Evolutionary conservation across 2,797 vertebrate genomes (phyloP).

Genomic region (Onychomys torridus): DNA sequence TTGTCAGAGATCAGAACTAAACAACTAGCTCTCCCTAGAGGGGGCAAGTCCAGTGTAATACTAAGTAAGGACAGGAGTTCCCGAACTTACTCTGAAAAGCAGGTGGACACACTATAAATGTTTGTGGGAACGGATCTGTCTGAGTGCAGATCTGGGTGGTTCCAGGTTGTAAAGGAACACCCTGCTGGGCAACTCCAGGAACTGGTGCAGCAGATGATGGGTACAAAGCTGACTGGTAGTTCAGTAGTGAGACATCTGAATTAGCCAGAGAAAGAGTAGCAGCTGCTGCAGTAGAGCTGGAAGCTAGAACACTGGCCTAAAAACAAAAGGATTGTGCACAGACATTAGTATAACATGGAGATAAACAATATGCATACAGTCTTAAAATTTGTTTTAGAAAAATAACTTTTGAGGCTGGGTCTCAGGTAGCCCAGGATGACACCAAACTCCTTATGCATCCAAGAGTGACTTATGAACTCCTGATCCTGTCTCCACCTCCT

Average conservation of each 20-base stretch:
- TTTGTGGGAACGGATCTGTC: conserved; percentile 98
- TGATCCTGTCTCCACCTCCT: not conserved
- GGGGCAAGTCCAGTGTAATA: not conserved
- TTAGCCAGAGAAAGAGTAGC: conserved; percentile 97
- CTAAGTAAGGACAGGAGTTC: not conserved
- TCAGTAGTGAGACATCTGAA: conserved; percentile 94
- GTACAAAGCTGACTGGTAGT: conserved; percentile 97
- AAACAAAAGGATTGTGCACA: conserved; percentile 45
- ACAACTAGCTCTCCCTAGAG: conserved; percentile 8
- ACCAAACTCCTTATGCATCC: not conserved
- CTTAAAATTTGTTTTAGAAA: not conserved
- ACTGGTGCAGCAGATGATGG: conserved; percentile 97
- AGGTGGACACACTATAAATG: conserved; percentile 98
- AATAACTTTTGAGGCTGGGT: not conserved
- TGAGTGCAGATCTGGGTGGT: conserved; percentile 96
- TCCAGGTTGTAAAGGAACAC: conserved; percentile 95
- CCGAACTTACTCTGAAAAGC: conserved; percentile 94
- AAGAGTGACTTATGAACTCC: not conserved
- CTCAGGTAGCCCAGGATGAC: not conserved
- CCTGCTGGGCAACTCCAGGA: conserved; percentile 95
- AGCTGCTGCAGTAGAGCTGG: conserved; percentile 94
- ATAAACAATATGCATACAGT: not conserved
- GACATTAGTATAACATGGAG: not conserved
- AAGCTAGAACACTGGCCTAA: conserved; percentile 93
- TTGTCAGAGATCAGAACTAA: conserved; percentile 52